phyloP scores from a whole-genome alignment of 2,113 vertebrate genomes.

The Pristiophorus japonicus region DNA sequence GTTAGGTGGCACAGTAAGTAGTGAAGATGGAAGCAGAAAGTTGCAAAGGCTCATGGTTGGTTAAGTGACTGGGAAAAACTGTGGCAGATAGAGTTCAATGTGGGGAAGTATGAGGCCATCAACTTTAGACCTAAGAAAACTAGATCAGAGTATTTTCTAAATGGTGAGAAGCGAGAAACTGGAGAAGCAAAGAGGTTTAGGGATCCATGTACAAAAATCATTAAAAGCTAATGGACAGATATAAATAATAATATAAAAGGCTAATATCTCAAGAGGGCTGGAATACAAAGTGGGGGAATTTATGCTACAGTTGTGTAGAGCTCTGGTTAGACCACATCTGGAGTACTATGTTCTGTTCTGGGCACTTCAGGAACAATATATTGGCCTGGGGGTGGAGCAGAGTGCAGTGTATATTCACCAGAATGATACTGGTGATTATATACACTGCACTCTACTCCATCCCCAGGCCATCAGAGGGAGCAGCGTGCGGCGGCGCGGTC shows the following conservation, averaged over 20 bases:
- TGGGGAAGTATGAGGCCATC: background rate
- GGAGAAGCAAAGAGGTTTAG: background rate
- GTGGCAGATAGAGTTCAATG: background rate
- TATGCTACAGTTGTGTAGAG: background rate
- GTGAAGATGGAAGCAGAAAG: background rate
- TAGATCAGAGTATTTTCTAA: background rate
- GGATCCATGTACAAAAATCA: background rate
- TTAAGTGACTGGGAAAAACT: background rate
- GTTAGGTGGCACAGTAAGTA: background rate
- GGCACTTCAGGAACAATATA: background rate
- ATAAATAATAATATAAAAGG: background rate
- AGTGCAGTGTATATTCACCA: background rate
- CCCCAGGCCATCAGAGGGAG: too few relatives aligned
- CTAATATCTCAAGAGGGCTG: background rate
- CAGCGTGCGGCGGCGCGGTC: too few relatives aligned
- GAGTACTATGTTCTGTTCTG: background rate
- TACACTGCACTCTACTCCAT: too few relatives aligned
- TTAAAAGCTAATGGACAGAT: background rate
- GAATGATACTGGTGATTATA: too few relatives aligned
- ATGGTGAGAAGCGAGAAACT: background rate
- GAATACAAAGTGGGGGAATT: background rate
- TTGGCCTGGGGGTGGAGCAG: background rate
- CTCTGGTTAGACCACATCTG: background rate
- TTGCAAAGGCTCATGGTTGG: background rate
- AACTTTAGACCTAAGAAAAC: too few relatives aligned